These are phyloP conservation scores for Sturnira hondurensis DNA, from an alignment of 2,113 vertebrate genomes.

Conservation along the genomic window DNA sequence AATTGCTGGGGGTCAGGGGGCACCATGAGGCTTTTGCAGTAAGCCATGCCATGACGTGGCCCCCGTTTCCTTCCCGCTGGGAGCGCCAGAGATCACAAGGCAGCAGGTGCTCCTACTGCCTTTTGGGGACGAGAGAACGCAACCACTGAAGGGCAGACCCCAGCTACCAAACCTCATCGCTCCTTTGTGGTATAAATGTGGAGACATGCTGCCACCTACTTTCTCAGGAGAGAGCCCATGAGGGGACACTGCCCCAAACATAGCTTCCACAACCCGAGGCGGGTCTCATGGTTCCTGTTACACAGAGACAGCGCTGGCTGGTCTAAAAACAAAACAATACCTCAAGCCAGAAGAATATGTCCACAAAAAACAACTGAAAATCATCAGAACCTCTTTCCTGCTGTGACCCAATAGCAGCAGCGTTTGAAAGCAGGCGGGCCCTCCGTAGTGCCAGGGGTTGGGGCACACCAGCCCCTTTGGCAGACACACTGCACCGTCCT, in stretches of 20 bases:
- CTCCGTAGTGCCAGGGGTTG: fast-evolving
- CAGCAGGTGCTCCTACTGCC: background rate
- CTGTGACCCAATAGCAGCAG: background rate
- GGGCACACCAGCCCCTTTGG: background rate
- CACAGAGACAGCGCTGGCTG: background rate
- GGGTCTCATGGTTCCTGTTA: background rate
- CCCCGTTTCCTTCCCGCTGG: background rate
- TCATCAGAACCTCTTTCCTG: background rate
- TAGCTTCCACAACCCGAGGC: background rate
- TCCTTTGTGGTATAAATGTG: background rate
- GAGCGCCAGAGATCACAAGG: background rate
- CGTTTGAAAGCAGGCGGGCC: background rate
- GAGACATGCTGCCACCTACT: background rate
- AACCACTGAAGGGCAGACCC: background rate
- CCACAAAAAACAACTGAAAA: background rate
- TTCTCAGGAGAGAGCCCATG: background rate
- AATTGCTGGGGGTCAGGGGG: background rate
- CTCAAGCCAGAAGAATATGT: background rate
- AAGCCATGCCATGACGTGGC: background rate
- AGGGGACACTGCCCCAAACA: too few species aligned
- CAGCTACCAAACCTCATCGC: background rate
- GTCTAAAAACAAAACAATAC: background rate
- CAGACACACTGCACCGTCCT: background rate
- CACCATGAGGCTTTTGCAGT: background rate
- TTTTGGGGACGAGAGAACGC: background rate